phyloP scores from a whole-genome alignment of 2,888 invertebrate species.

The Melanchra persicariae region DNA sequence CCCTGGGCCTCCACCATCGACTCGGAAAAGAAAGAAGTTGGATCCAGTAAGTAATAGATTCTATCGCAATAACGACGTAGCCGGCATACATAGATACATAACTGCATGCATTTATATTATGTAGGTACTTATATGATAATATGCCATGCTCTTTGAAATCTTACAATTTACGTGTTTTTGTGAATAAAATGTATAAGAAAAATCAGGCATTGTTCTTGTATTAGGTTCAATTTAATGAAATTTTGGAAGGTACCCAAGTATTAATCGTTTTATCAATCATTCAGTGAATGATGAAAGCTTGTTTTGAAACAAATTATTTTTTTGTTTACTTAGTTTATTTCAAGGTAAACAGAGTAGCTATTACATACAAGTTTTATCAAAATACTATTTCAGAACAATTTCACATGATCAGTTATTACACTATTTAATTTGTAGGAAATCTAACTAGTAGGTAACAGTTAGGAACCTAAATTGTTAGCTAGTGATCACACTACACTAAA shows the following conservation, averaged over 20 bases:
- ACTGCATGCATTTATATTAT: too few species aligned
- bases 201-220: background rate
- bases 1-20: conserved; percentile 86
- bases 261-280: too few species aligned
- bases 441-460: too few species aligned
- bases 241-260: too few species aligned
- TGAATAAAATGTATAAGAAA: background rate
- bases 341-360: background rate
- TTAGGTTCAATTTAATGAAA: too few species aligned
- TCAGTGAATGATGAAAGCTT: too few species aligned
- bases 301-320: too few species aligned
- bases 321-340: background rate
- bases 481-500: too few species aligned
- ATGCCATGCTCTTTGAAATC: background rate
- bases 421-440: too few species aligned
- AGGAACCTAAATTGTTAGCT: too few species aligned
- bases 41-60: conserved; percentile 92
- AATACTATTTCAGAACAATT: background rate
- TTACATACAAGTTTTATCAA: background rate
- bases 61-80: background rate
- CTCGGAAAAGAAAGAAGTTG: conserved; percentile 93
- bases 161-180: background rate
- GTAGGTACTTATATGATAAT: background rate
- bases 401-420: too few species aligned
- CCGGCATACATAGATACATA: background rate